Evolutionary conservation across 2,797 vertebrate species (phyloP).

Genomic region (Crenuchus spilurus): DNA sequence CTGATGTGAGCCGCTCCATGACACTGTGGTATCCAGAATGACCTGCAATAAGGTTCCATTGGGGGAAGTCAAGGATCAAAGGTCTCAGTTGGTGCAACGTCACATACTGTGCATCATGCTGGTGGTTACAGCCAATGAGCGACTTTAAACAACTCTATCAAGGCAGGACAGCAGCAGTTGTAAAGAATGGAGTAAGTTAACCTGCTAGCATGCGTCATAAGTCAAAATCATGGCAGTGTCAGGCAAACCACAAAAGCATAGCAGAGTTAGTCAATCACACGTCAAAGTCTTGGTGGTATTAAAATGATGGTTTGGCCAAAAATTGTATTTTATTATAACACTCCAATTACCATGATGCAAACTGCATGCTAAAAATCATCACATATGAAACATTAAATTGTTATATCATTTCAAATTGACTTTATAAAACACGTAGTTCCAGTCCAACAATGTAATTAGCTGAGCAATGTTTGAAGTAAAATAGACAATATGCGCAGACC

Average conservation of each 20-base stretch:
- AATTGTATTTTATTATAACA: too few relatives aligned
- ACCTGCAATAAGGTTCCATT: slow-evolving; percentile 69
- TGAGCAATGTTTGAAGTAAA: too few relatives aligned
- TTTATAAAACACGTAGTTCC: too few relatives aligned
- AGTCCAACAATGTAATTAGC: too few relatives aligned
- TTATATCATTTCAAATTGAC: neutral
- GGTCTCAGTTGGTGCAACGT: slow-evolving; percentile 29
- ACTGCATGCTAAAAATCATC: neutral
- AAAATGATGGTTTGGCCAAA: neutral
- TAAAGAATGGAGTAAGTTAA: neutral
- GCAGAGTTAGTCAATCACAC: slow-evolving; percentile 49
- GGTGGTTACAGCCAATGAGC: slow-evolving; percentile 11
- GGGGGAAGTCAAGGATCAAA: slow-evolving; percentile 57
- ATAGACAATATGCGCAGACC: too few relatives aligned
- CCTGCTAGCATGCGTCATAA: slow-evolving; percentile 1
- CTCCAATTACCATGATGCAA: neutral
- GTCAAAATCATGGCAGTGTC: neutral
- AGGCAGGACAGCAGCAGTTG: neutral
- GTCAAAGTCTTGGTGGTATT: neutral
- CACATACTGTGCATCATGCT: slow-evolving; percentile 69
- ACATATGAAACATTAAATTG: neutral
- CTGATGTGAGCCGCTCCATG: slow-evolving; percentile 79
- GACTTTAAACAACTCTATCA: neutral
- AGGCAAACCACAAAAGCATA: slow-evolving; percentile 40
- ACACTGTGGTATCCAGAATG: slow-evolving; percentile 83